Evolutionary conservation across 2,797 vertebrate genomes (phyloP).

Genomic region (Myotis pilosus): DNA sequence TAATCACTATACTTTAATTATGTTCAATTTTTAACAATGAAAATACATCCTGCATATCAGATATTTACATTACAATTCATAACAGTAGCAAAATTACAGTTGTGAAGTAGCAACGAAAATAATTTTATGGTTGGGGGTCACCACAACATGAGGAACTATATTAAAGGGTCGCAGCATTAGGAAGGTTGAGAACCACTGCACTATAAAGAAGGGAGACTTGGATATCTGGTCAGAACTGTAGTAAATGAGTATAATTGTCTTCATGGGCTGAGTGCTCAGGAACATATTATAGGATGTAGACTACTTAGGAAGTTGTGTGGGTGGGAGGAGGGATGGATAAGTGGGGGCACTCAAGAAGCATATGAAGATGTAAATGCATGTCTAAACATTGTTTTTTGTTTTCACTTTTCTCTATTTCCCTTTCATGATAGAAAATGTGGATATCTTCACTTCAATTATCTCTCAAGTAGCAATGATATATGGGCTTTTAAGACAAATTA

Average conservation of each 20-base stretch:
- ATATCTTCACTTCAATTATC: neutral
- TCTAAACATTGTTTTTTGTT: neutral
- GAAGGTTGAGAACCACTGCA: too few species aligned
- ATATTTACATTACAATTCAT: too few species aligned
- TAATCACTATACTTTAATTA: too few species aligned
- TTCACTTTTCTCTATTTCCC: neutral
- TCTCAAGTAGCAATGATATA: neutral
- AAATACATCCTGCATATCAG: too few species aligned
- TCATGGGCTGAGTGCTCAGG: neutral
- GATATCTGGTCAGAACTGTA: neutral
- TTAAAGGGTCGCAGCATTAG: too few species aligned
- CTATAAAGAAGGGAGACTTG: neutral
- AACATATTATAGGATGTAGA: fast-evolving
- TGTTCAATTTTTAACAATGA: too few species aligned
- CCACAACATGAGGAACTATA: too few species aligned
- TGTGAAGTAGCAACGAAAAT: too few species aligned
- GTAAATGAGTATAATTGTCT: neutral
- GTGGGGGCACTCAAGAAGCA: fast-evolving
- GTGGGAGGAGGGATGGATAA: neutral
- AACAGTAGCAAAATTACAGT: too few species aligned
- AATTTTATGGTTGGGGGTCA: too few species aligned
- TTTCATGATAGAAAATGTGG: neutral
- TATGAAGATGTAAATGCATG: neutral
- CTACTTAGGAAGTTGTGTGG: neutral
- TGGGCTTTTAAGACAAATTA: slow-evolving; percentile 1